Evolutionary conservation across 2,888 invertebrate genomes (phyloP), one percentile per base, ranked within the genome.

Genomic region (Neocrepidodera transversa): DNA sequence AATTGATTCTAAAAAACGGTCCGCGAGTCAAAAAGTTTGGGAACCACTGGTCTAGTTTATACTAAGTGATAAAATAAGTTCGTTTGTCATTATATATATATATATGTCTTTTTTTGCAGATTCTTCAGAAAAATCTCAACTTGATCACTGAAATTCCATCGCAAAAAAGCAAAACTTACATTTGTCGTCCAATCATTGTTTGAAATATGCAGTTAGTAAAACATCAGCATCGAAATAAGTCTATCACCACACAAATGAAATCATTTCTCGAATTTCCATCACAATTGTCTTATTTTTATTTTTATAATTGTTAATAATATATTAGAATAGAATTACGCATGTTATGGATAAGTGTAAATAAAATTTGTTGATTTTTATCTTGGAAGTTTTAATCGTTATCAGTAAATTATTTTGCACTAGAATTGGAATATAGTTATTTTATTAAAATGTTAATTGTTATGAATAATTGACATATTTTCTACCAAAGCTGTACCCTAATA

Each of bases 291-390:
- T 51, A 52, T 60, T 60, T 60, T 40, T 60, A 60, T 56, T 54
- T 60, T 60, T 60, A 56, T 55, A 52, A 60, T 56, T 42, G 45
- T 54, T 60, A 54, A 51, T 60, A 54, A 51, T 43, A 51, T 56
- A 23, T 48, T 52, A 60, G 52, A 45, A 47, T 51, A 52, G 38
- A 49, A 13, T 32, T 32, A 30, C 30, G 18, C 20, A 36, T 47
- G 35, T 49, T 50, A 38, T 50, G 50, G 43, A 40, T 59, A 59
- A 43, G 58, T 59, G 58, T 59, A 59, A 59, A 59, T 59, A 59
- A 53, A 59, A 30, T 49, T 50, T 43, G 26, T 59, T 48, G 48
- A 11, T 47, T 58, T 58, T 52, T 58, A 42, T 16, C 13, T 20
- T 2, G 20, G 23, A 13, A 3, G n/a, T 42, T 42, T 18, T 11